These are phyloP conservation scores for Ctenopoma multispine DNA, from an alignment of 2,797 vertebrate genomes.

Conservation along the genomic window DNA sequence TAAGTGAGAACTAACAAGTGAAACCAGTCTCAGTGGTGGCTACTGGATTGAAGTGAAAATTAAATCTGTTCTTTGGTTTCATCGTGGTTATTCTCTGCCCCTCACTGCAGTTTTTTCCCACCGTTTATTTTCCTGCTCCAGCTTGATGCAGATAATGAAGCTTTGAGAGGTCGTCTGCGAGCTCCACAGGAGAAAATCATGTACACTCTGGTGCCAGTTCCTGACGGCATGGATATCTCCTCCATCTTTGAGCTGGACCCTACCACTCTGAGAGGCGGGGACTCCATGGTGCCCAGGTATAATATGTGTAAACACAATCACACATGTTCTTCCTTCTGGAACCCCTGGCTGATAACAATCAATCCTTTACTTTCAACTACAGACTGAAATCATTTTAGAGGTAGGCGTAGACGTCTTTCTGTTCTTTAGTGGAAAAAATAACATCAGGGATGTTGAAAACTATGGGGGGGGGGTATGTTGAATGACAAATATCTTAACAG, in stretches of 20 bases:
- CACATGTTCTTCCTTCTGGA: background rate
- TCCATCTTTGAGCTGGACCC: slow-evolving; percentile 99
- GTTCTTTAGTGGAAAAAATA: background rate
- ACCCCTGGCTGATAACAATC: background rate
- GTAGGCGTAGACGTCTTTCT: background rate
- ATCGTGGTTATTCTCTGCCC: background rate
- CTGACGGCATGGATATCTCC: slow-evolving; percentile 97
- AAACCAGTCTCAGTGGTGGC: background rate
- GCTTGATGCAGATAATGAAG: slow-evolving; percentile 96
- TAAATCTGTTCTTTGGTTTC: background rate
- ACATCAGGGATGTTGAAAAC: slow-evolving; percentile 23
- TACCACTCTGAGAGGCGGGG: slow-evolving; percentile 95
- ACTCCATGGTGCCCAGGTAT: slow-evolving; percentile 98
- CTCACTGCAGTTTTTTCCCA: slow-evolving; percentile 5
- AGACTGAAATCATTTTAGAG: background rate
- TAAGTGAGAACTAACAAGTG: slow-evolving; percentile 1
- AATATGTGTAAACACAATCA: background rate
- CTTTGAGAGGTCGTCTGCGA: slow-evolving; percentile 85
- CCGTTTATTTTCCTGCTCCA: slow-evolving; percentile 54
- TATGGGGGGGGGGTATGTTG: background rate
- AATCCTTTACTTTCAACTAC: background rate
- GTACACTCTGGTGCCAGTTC: slow-evolving; percentile 95
- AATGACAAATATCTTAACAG: slow-evolving; percentile 40
- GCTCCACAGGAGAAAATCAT: slow-evolving; percentile 93
- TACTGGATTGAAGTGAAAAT: slow-evolving; percentile 7